These are phyloP conservation scores for Morone saxatilis DNA, from an alignment of 2,113 vertebrate genomes.

Conservation along the genomic window DNA sequence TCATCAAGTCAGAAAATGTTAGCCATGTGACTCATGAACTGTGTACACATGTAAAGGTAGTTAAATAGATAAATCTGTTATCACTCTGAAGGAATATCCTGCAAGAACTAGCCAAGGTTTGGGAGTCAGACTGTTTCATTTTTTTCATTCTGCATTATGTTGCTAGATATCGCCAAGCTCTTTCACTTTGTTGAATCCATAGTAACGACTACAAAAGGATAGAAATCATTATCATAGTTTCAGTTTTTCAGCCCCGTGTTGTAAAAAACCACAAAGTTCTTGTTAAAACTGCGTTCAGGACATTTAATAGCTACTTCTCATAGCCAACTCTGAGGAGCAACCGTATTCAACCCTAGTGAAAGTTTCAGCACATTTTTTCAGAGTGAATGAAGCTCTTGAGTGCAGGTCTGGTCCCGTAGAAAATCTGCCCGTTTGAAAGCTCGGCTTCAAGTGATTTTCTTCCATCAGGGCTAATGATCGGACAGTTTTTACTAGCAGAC, in stretches of 20 bases:
- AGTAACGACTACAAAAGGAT: conserved; percentile 15
- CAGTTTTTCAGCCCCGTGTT: conserved; percentile 12
- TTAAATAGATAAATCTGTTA: neutral
- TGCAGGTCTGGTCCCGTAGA: neutral
- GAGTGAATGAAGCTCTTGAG: neutral
- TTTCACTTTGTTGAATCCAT: neutral
- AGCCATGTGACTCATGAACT: no score
- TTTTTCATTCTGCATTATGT: neutral
- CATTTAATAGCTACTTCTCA: conserved; percentile 3
- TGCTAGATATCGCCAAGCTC: neutral
- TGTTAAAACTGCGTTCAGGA: conserved; percentile 21
- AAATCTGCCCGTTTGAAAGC: conserved; percentile 20
- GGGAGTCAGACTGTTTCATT: neutral
- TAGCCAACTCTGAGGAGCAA: neutral
- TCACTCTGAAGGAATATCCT: neutral
- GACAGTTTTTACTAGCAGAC: conserved; percentile 68
- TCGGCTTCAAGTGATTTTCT: conserved; percentile 26
- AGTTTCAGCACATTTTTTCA: neutral
- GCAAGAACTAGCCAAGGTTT: neutral
- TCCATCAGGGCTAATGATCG: conserved; percentile 52
- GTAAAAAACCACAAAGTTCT: conserved; percentile 19
- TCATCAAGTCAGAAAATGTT: neutral
- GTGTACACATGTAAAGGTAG: neutral
- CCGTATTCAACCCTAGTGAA: neutral
- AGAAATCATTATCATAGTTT: conserved; percentile 17